These are phyloP conservation scores for Caradrina clavipalpis DNA, from an alignment of 2,888 invertebrate species.

Conservation along the genomic window DNA sequence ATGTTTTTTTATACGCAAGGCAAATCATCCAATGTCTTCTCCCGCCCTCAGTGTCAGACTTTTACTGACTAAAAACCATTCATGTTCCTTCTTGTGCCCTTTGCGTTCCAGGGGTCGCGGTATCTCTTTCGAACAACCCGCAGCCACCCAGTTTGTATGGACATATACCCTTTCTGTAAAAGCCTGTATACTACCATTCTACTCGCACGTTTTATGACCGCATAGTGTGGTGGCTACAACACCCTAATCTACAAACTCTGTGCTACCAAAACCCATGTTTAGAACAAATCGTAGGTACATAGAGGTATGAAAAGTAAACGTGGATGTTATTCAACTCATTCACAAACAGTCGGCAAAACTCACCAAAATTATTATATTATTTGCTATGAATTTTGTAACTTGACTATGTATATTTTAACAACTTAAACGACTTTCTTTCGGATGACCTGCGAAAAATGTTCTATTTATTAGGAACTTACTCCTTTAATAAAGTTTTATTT, in stretches of 20 bases:
- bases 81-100: no score
- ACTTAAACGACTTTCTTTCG: slow-evolving; percentile 84
- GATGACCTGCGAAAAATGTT: slow-evolving; percentile 84
- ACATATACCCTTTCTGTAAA: no score
- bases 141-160: no score
- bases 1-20: no score
- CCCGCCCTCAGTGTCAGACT: no score
- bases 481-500: not conserved
- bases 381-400: slow-evolving; percentile 75
- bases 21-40: no score
- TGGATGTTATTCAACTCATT: slow-evolving; percentile 59
- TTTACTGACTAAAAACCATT: no score
- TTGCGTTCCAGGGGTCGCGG: no score
- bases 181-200: not conserved
- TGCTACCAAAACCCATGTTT: slow-evolving; percentile 68
- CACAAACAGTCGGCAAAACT: slow-evolving; percentile 68
- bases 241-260: slow-evolving; percentile 60
- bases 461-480: slow-evolving; percentile 47
- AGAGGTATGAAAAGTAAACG: slow-evolving; percentile 44
- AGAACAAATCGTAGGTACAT: slow-evolving; percentile 49
- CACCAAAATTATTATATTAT: slow-evolving; percentile 79
- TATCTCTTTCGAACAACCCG: no score
- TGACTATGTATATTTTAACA: slow-evolving; percentile 76
- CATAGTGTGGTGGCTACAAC: slow-evolving; percentile 51
- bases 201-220: slow-evolving; percentile 3